Conservation (phyloP, 2,888 invertebrate genomes). For the Melipona beecheii region DNA sequence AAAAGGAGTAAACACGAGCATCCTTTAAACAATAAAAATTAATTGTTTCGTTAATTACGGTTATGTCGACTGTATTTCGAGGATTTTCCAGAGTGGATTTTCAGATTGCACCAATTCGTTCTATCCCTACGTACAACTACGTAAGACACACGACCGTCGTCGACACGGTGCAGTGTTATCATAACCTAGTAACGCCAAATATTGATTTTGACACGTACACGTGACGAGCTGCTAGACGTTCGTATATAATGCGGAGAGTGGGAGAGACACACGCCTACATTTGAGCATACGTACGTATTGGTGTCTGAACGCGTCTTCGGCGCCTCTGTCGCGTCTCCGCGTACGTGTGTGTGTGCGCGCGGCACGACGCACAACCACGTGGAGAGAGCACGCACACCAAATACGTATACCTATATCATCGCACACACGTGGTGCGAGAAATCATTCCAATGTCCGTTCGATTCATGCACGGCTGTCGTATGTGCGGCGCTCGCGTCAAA, state of each 20-base stretch:
- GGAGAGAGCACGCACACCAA: slow-evolving; percentile 23
- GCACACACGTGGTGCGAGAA: slow-evolving; percentile 42
- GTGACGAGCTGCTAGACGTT: slow-evolving; percentile 77
- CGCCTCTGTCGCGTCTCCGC: slow-evolving; percentile 8
- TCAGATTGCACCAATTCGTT: slow-evolving; percentile 35
- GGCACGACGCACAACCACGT: slow-evolving; percentile 34
- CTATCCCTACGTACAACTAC: slow-evolving; percentile 12
- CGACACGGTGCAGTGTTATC: slow-evolving; percentile 78
- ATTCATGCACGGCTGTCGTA: slow-evolving; percentile 47
- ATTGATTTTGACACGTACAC: slow-evolving; percentile 83
- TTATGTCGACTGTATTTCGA: not conserved
- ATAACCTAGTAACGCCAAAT: slow-evolving; percentile 84
- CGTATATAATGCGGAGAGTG: slow-evolving; percentile 48
- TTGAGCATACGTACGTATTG: slow-evolving; percentile 44
- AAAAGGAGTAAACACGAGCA: too few relatives aligned
- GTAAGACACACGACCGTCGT: slow-evolving; percentile 50
- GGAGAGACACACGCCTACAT: slow-evolving; percentile 18
- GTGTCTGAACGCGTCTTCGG: slow-evolving; percentile 39
- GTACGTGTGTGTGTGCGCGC: not conserved
- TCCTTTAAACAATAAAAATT: too few relatives aligned
- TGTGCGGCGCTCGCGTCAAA: slow-evolving; percentile 22
- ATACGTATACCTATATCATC: not conserved
- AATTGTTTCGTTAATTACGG: not conserved
- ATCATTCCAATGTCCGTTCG: slow-evolving; percentile 56
- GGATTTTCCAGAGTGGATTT: not conserved